Base-by-base conservation (phyloP, 2,797 vertebrate species). In the Enteromius trimaculatus region DNA sequence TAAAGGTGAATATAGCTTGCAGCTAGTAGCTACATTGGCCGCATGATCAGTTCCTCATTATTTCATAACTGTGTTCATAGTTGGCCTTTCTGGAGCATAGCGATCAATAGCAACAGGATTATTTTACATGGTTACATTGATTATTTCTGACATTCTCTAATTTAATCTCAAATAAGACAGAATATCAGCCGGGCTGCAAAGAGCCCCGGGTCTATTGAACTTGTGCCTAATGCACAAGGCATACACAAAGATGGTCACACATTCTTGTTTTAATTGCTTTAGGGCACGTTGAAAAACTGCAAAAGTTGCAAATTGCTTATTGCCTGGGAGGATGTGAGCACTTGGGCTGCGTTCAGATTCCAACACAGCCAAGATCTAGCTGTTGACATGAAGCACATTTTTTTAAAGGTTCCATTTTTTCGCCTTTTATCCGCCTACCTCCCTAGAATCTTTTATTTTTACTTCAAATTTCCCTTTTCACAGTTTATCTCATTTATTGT, bases 101-200 rank as follows among this genome's bases (percentile, higher is more conserved):
- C 42, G 72, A 83, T 90, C 84, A 81, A 88, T 87, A 86, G 47
- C 42, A 91, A 89, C 84, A 74, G 79, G 79, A 87, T 91, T 29
- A 81, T 89, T 85, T 88, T 84, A 87, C 78, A 81, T 55, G 75
- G 72, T 47, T 72, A 77, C 81, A 88, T 89, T 83, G 83, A 88
- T 82, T 80, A 77, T 83, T 82, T 86, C 53, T 81, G 82, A 87
- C 62, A 64, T 72, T 81, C 77, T 81, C 80, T 85, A 82, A 81
- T 86, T 82, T 85, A 84, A 86, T 85, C 68, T 81, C 72, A 85
- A 86, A 85, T 75, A 83, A 85, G 70, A 81, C 69, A 66, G 66
- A 77, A 64, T 42, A 65, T 64, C 66, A 74, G 69, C 79, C 19
- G 66, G 60, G 68, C 34, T 74, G 77, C 62, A 34, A 83, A 64